Evolutionary conservation across 2,888 invertebrate species (phyloP), one percentile per base, ranked within the genome.

Genomic region (Athrips mouffetella): DNA sequence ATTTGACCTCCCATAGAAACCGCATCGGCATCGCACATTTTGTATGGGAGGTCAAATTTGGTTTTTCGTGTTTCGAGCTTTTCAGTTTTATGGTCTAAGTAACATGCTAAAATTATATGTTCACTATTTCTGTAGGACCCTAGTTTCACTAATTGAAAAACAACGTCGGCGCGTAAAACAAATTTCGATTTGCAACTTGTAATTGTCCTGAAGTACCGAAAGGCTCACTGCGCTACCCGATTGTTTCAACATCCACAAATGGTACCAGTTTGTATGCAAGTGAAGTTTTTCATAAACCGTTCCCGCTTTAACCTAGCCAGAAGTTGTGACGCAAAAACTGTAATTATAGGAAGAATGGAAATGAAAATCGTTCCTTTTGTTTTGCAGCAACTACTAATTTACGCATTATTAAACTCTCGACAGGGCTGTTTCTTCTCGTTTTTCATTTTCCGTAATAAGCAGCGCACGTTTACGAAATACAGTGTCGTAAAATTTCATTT

Each of bases 271-370:
- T 72, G 77, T 73, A 77, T 76, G 77, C 74, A 69, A 68, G 65
- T 65, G 68, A 74, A 75, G 77, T 75, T 78, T 80, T 78, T 79
- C 75, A 79, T 76, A 77, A 79, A 78, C 70, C 69, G 70, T 67
- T 64, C 55, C 60, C 51, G 64, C 60, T 70, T 62, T 62, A 70
- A 68, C 72, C 70, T 64, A 65, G 70, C 66, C 67, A 62, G 66
- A 62, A 65, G 70, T 58, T 61, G 64, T 65, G 50, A 54, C 57
- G 70, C 68, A 78, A 79, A 78, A 79, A 79, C 58, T 74, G 72
- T 76, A 79, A 80, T 79, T 77, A 77, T 73, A 73, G 71, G 60
- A 70, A 75, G 68, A 77, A 76, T 74, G 73, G 68, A 76, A 78
- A 75, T 70, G 66, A 69, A n/a, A 72, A 70, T 69, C 58, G 65